phyloP scores from a whole-genome alignment of 2,888 invertebrate genomes.

The Oligia strigilis region DNA sequence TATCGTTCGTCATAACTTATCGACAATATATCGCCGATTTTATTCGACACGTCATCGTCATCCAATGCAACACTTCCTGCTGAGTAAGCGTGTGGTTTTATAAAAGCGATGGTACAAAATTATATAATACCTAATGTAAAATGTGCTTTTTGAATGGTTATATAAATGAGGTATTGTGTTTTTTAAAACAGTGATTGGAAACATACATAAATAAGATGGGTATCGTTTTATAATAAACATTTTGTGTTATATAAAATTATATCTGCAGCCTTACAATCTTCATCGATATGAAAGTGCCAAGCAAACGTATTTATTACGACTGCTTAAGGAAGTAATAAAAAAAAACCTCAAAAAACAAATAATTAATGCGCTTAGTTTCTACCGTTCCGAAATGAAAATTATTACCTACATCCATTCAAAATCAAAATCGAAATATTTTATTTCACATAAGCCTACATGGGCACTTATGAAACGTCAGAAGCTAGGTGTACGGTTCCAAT shows the following conservation, averaged over 20 bases:
- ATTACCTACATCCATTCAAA: background rate
- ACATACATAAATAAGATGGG: background rate
- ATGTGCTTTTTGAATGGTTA: slow-evolving; percentile 29
- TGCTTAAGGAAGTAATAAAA: background rate
- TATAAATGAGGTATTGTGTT: slow-evolving; percentile 37
- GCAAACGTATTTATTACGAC: background rate
- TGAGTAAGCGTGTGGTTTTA: slow-evolving; percentile 43
- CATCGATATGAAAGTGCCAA: background rate
- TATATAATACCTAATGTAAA: background rate
- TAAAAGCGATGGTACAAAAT: slow-evolving; percentile 7
- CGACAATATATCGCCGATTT: slow-evolving; percentile 28
- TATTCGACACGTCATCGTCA: slow-evolving; percentile 24
- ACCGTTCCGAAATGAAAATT: background rate
- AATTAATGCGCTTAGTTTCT: background rate
- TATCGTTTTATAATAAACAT: background rate
- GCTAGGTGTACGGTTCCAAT: too few species aligned
- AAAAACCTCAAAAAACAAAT: background rate
- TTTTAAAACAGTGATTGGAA: slow-evolving; percentile 27
- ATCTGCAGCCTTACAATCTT: background rate
- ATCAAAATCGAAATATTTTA: too few species aligned
- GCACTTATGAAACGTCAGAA: too few species aligned
- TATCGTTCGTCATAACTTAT: slow-evolving; percentile 51
- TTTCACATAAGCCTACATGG: too few species aligned
- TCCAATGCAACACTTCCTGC: slow-evolving; percentile 38
- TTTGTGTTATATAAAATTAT: background rate